Conservation (phyloP, 2,797 vertebrate species). For the Varecia variegata region DNA sequence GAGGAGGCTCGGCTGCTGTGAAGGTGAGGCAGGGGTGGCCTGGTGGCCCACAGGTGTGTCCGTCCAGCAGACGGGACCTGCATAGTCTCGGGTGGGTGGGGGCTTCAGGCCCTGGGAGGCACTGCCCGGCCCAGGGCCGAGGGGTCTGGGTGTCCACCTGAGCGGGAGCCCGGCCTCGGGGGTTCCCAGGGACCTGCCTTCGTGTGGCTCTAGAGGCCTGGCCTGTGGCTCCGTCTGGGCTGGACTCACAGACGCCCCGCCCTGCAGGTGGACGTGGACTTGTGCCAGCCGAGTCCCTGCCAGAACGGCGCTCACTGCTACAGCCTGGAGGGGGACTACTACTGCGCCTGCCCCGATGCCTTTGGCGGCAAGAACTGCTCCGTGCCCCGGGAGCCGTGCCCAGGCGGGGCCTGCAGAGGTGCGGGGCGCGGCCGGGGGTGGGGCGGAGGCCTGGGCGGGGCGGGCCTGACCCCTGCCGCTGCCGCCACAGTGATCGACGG, state of each 20-base stretch:
- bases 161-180: not conserved
- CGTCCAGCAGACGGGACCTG: not conserved
- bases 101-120: not conserved
- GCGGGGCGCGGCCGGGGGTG: not conserved
- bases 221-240: rapidly evolving
- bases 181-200: not conserved
- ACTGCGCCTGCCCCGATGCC: conserved; percentile 92
- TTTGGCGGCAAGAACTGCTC: conserved; percentile 95
- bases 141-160: not conserved
- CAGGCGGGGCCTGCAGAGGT: conserved; percentile 93
- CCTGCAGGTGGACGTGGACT: conserved; percentile 88
- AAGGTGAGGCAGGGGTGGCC: not conserved
- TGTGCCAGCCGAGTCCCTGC: conserved; percentile 93
- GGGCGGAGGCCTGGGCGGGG: too few species aligned
- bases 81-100: not conserved
- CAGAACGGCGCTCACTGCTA: conserved; percentile 92
- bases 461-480: not conserved
- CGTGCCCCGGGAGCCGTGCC: conserved; percentile 93
- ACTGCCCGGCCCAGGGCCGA: not conserved
- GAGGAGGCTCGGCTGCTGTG: not conserved
- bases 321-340: conserved; percentile 89
- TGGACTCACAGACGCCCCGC: not conserved
- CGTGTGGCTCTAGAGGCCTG: rapidly evolving
- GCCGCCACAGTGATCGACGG: conserved; percentile 91
- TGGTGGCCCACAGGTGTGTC: conserved; percentile 44